A percentile compares a stretch with the other conserved stretches of the same genome.
These are phyloP conservation scores for Tapirus indicus DNA, from an alignment of 2,797 vertebrate genomes.

Conservation along the genomic window DNA sequence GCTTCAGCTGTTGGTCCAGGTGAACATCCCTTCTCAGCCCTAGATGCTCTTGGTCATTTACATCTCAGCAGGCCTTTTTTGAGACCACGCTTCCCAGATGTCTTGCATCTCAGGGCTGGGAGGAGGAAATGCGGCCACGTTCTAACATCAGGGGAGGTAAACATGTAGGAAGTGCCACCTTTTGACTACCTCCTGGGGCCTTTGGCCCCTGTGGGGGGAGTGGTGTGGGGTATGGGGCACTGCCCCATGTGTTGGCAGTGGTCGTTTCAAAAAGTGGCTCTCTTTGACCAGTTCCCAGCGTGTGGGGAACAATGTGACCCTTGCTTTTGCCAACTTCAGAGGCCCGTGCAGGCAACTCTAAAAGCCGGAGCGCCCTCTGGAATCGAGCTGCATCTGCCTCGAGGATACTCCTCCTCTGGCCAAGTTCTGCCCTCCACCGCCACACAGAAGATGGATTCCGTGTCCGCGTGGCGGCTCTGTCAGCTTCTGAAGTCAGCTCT, in stretches of 20 bases:
- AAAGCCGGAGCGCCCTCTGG: not conserved
- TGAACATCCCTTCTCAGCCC: not conserved
- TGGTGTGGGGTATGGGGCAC: not conserved
- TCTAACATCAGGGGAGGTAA: not conserved
- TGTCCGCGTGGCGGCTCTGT: not conserved
- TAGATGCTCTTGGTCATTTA: too few relatives aligned
- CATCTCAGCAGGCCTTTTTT: not conserved
- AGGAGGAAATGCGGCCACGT: not conserved
- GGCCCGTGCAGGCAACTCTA: not conserved
- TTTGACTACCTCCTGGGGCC: not conserved
- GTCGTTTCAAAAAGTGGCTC: not conserved
- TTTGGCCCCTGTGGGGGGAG: too few relatives aligned
- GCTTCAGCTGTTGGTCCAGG: not conserved
- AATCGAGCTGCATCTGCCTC: not conserved
- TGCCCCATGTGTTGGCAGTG: not conserved
- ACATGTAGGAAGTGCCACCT: not conserved
- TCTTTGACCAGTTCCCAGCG: not conserved
- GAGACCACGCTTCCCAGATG: not conserved
- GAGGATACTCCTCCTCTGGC: not conserved
- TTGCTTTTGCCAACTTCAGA: not conserved
- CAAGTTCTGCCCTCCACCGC: not conserved
- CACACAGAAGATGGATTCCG: not conserved
- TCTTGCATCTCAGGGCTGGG: not conserved
- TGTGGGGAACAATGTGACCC: not conserved
- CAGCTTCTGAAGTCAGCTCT: not conserved